Conservation (phyloP, 2,888 invertebrate species). For the Athrips mouffetella region DNA sequence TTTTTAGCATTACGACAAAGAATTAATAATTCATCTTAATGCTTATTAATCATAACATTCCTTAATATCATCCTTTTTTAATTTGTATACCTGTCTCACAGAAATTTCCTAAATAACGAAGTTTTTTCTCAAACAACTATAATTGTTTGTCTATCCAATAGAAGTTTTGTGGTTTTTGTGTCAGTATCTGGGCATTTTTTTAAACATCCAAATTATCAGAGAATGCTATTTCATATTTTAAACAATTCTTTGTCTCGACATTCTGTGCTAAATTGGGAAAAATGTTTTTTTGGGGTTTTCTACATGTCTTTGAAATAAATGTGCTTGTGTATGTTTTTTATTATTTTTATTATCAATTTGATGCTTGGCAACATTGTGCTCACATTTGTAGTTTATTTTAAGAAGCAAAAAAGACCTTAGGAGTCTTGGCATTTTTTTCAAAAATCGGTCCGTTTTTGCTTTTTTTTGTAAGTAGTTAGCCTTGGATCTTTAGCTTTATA, state of each 20-base stretch:
- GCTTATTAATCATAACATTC: no score
- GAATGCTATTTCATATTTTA: no score
- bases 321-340: conserved; percentile 76
- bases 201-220: no score
- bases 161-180: no score
- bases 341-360: conserved; percentile 78
- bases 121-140: no score
- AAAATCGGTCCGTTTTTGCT: conserved; percentile 59
- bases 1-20: no score
- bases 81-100: no score
- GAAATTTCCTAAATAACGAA: no score
- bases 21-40: no score
- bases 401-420: conserved; percentile 57
- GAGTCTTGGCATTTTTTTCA: conserved; percentile 26
- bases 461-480: conserved; percentile 64
- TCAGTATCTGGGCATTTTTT: no score
- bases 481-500: conserved; percentile 61
- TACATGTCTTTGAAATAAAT: conserved; percentile 47
- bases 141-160: no score
- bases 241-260: neutral
- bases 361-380: conserved; percentile 79
- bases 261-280: neutral
- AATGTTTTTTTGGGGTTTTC: conserved; percentile 22
- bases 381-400: conserved; percentile 44
- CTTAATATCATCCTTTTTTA: no score